Percentiles rank a stretch among this genome's conserved stretches.
Evolutionary conservation across 2,797 vertebrate genomes (phyloP).

Genomic region (Enteromius treurensis): DNA sequence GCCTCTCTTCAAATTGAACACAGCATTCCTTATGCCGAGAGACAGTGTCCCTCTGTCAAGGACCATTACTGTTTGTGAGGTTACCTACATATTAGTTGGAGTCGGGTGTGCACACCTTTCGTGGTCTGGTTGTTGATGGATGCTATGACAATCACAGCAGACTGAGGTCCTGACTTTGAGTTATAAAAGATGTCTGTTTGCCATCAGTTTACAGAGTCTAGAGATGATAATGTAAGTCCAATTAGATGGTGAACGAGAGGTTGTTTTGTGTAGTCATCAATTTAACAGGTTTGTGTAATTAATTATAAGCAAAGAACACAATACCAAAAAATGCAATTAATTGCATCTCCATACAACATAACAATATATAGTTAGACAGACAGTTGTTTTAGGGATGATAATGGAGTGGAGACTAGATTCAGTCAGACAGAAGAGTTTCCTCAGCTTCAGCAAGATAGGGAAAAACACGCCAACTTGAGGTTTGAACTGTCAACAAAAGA

Average conservation of each 20-base stretch:
- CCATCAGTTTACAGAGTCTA: constrained; percentile 45
- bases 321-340: background rate
- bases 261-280: background rate
- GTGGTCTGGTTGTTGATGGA: constrained; percentile 29
- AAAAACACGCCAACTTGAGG: background rate
- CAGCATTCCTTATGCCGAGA: constrained; percentile 41
- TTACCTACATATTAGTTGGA: constrained; percentile 25
- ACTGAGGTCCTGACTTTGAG: constrained; percentile 57
- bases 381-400: constrained; percentile 15
- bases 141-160: constrained; percentile 19
- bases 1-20: constrained; percentile 38
- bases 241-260: background rate
- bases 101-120: background rate
- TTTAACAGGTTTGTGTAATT: background rate
- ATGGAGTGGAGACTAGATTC: constrained; percentile 24
- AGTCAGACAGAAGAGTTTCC: background rate
- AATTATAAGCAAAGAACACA: background rate
- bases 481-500: constrained; percentile 24
- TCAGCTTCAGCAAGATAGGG: background rate
- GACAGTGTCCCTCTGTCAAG: constrained; percentile 38
- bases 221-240: constrained; percentile 60
- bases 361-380: background rate
- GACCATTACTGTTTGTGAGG: constrained; percentile 23
- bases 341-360: background rate
- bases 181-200: constrained; percentile 68